Conservation (phyloP, 2,888 invertebrate species). For the Marronus borbonicus region DNA sequence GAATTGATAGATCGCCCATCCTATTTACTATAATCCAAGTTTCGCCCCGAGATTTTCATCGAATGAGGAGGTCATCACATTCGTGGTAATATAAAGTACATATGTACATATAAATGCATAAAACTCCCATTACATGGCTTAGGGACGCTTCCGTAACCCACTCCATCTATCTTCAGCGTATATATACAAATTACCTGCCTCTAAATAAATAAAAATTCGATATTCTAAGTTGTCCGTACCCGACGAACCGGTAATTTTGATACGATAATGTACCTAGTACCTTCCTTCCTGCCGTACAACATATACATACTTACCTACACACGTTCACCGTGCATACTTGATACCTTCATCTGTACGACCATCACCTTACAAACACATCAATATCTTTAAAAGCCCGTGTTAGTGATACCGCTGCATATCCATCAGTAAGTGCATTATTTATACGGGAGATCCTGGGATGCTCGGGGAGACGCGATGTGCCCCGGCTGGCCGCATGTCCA, state of each 20-base stretch:
- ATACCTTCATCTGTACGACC: slow-evolving; percentile 18
- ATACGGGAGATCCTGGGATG: slow-evolving; percentile 55
- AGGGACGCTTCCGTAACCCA: too few relatives aligned
- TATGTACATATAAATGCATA: too few relatives aligned
- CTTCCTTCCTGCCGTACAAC: too few relatives aligned
- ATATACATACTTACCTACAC: neutral
- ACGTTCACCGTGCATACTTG: slow-evolving; percentile 15
- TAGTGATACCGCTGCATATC: slow-evolving; percentile 57
- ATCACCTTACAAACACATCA: slow-evolving; percentile 45
- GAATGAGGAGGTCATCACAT: too few relatives aligned
- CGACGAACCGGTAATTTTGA: slow-evolving; percentile 17
- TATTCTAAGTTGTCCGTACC: slow-evolving; percentile 2
- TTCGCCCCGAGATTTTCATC: too few relatives aligned
- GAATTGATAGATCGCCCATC: too few relatives aligned
- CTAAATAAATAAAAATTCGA: slow-evolving; percentile 26
- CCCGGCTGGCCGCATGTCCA: slow-evolving; percentile 54
- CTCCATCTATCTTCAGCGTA: neutral
- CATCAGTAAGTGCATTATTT: slow-evolving; percentile 60
- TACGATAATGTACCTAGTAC: slow-evolving; percentile 25
- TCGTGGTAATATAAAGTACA: too few relatives aligned
- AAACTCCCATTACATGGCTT: too few relatives aligned
- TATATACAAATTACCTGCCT: slow-evolving; percentile 7
- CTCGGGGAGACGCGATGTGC: slow-evolving; percentile 34
- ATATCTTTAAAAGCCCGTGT: slow-evolving; percentile 52
- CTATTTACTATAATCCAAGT: too few relatives aligned